phyloP scores from a whole-genome alignment of 2,797 vertebrate genomes.

The Morus bassanus region DNA sequence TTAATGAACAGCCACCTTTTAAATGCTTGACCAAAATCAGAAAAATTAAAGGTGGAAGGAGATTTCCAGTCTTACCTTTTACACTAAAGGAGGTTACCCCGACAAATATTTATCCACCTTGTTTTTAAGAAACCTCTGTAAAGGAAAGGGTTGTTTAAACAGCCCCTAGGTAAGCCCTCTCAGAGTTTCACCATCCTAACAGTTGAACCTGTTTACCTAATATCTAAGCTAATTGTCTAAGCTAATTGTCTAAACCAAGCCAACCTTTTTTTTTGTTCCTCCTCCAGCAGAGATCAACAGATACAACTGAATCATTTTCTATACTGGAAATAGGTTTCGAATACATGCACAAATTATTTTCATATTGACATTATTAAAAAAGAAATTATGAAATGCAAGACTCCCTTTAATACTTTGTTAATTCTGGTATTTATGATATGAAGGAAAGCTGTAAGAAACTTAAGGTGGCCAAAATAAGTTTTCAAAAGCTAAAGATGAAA shows the following conservation, averaged over 20 bases:
- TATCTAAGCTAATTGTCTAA: constrained; percentile 8
- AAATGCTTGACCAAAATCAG: background rate
- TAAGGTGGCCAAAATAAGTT: background rate
- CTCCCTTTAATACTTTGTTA: background rate
- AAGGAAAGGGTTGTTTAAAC: background rate
- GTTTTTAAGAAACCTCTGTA: background rate
- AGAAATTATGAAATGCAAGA: background rate
- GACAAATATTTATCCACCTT: background rate
- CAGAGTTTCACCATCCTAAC: background rate
- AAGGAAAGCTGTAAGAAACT: background rate
- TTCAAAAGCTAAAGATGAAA: background rate
- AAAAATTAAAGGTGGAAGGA: background rate
- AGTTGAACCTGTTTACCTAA: constrained; percentile 6
- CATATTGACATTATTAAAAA: background rate
- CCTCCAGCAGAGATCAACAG: constrained; percentile 22
- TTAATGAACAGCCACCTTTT: background rate
- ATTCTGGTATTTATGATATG: background rate
- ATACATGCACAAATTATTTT: background rate
- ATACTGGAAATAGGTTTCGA: background rate
- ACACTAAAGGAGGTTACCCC: background rate
- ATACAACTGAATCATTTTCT: background rate
- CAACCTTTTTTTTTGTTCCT: background rate
- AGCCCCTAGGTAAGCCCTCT: background rate
- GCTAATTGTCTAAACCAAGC: constrained; percentile 4
- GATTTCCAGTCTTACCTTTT: background rate